A percentile compares a stretch with the other conserved stretches of the same genome.
Conservation (phyloP, 2,113 vertebrate genomes). For the Microtus pennsylvanicus region DNA sequence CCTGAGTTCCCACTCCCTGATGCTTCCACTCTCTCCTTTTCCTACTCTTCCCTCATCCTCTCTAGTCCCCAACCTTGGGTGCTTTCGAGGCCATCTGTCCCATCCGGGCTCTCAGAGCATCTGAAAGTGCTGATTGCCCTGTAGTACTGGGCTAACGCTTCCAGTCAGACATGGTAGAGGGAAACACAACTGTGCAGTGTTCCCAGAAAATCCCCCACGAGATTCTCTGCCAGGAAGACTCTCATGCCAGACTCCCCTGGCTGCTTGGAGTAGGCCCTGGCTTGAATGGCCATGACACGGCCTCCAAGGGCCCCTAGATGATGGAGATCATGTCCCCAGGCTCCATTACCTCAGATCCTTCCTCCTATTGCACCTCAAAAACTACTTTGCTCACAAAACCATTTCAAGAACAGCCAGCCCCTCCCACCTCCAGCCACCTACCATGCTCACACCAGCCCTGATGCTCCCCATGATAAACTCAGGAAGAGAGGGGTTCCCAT, state of each 20-base stretch:
- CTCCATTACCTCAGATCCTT: not conserved
- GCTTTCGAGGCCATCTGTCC: conserved; percentile 59
- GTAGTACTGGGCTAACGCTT: not conserved
- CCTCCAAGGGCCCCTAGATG: not conserved
- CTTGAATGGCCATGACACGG: not conserved
- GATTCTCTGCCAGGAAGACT: not conserved
- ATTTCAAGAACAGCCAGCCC: not conserved
- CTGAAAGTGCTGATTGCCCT: not conserved
- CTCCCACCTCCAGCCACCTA: not conserved
- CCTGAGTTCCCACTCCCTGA: not conserved
- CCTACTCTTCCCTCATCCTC: conserved; percentile 26
- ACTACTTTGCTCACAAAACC: not conserved
- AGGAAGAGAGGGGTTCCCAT: not conserved
- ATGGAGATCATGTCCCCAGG: not conserved
- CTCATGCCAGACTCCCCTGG: not conserved
- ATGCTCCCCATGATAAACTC: not conserved
- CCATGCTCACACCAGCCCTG: not conserved
- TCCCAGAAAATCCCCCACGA: conserved; percentile 30
- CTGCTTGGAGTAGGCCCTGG: not conserved
- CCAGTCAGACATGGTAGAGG: not conserved
- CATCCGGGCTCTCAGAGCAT: conserved; percentile 48
- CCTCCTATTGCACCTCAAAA: not conserved
- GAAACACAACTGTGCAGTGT: conserved; percentile 18
- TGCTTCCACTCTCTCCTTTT: conserved; percentile 33
- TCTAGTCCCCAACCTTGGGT: conserved; percentile 24